phyloP scores from a whole-genome alignment of 2,888 invertebrate genomes.

The Pheosia tremula region DNA sequence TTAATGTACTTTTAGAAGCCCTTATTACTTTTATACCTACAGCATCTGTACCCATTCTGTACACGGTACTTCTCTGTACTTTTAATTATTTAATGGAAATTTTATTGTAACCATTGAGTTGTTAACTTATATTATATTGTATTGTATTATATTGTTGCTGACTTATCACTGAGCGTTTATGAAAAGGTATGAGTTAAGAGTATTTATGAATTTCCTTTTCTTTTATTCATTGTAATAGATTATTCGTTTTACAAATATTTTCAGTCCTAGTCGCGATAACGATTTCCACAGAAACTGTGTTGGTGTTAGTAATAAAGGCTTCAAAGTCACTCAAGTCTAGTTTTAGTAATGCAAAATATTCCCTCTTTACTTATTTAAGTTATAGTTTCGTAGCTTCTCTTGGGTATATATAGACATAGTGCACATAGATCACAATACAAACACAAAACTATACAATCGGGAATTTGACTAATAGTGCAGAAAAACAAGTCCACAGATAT shows the following conservation, averaged over 20 bases:
- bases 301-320: neutral
- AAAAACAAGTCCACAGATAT: too few relatives aligned
- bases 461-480: neutral
- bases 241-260: too few relatives aligned
- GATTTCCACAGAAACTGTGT: neutral
- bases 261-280: neutral
- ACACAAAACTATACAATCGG: neutral
- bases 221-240: neutral
- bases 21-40: neutral
- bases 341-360: slow-evolving; percentile 32
- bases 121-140: too few relatives aligned
- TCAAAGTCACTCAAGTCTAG: neutral
- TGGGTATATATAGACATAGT: neutral
- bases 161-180: too few relatives aligned
- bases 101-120: neutral
- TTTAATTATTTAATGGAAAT: neutral
- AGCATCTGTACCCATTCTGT: neutral
- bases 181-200: neutral
- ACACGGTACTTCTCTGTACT: neutral
- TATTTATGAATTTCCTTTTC: neutral
- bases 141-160: too few relatives aligned
- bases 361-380: slow-evolving; percentile 31
- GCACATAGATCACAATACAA: neutral
- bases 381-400: neutral
- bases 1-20: neutral